Percentiles rank a stretch among this genome's conserved stretches.
Evolutionary conservation across 2,797 vertebrate genomes (phyloP).

Genomic region (Bovichtus variegatus): DNA sequence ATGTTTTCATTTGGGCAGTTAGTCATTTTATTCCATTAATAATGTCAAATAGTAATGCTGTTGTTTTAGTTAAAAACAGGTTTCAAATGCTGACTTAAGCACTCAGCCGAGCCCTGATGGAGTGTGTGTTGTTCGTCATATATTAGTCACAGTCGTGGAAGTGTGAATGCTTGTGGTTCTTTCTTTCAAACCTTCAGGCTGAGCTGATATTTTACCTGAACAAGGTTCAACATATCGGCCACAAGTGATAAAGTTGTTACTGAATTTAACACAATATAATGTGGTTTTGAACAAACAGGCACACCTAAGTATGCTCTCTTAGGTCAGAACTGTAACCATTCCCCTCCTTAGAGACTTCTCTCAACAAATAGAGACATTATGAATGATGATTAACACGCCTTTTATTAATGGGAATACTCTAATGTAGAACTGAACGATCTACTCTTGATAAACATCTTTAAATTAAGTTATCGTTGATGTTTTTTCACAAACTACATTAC

Average conservation of each 20-base stretch:
- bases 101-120: background rate
- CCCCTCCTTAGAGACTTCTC: background rate
- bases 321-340: background rate
- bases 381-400: background rate
- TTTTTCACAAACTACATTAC: background rate
- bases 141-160: background rate
- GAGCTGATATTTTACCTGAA: too few relatives aligned
- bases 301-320: background rate
- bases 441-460: background rate
- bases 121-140: background rate
- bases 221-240: background rate
- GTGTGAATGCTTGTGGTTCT: slow-evolving; percentile 5
- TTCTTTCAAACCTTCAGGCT: background rate
- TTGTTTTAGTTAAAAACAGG: background rate
- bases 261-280: background rate
- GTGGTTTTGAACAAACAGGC: background rate
- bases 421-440: background rate
- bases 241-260: background rate
- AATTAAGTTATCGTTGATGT: too few relatives aligned
- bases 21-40: background rate
- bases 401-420: background rate
- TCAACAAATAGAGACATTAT: background rate
- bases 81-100: background rate
- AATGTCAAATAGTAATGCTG: background rate
- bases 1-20: background rate